These are phyloP conservation scores for Steinernema carpocapsae DNA, from an alignment of 2,888 invertebrate genomes.

Conservation along the genomic window DNA sequence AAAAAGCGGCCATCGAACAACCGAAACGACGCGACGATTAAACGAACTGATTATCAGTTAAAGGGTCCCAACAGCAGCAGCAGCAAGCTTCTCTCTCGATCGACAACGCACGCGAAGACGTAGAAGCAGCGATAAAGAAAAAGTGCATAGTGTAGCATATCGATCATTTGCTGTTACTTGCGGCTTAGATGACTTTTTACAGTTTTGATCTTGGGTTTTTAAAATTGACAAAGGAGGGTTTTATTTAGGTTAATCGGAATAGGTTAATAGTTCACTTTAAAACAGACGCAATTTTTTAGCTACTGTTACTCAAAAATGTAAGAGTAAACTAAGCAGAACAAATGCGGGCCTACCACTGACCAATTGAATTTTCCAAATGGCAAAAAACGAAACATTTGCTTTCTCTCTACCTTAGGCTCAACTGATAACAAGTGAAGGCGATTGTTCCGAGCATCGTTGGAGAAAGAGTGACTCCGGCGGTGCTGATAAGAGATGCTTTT, in stretches of 20 bases:
- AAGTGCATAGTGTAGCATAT: constrained; percentile 24
- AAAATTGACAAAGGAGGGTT: neutral
- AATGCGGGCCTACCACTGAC: neutral
- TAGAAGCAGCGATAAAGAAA: constrained; percentile 1
- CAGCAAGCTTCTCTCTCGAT: constrained; percentile 22
- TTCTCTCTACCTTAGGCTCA: too few relatives aligned
- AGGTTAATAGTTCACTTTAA: neutral
- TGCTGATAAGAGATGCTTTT: constrained; percentile 15
- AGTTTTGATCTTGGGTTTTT: neutral
- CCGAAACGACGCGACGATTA: constrained; percentile 11
- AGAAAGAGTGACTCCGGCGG: neutral
- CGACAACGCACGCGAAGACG: neutral
- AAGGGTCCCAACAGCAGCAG: constrained; percentile 10
- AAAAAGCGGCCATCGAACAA: neutral
- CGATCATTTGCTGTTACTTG: neutral
- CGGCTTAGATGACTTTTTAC: neutral
- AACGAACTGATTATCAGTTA: constrained; percentile 31
- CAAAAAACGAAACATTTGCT: neutral
- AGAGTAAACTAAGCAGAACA: too few relatives aligned
- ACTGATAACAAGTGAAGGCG: constrained; percentile 14
- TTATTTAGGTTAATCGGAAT: too few relatives aligned
- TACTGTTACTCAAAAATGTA: too few relatives aligned
- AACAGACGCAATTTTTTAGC: neutral
- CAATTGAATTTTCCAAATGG: neutral
- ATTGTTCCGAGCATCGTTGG: neutral